Conservation (phyloP, 2,888 invertebrate genomes). For the Cecidostiba fungosa region DNA sequence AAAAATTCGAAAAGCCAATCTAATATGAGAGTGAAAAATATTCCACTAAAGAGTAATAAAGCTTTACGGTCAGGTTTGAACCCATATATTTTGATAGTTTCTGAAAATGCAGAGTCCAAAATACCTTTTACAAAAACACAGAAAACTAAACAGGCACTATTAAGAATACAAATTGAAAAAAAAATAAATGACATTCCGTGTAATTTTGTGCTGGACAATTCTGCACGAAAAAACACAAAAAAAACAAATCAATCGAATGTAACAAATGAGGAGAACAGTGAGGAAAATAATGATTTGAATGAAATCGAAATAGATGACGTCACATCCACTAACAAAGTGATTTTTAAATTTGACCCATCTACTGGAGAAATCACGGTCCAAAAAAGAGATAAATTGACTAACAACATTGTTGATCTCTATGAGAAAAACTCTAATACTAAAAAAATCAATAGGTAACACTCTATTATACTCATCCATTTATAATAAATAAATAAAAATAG, state of each 20-base stretch:
- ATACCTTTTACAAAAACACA: background rate
- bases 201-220: conserved; percentile 27
- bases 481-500: background rate
- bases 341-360: conserved; percentile 67
- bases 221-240: background rate
- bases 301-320: conserved; percentile 66
- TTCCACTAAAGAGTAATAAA: conserved; percentile 22
- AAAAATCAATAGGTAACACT: conserved; percentile 10
- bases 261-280: conserved; percentile 17
- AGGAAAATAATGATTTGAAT: conserved; percentile 16
- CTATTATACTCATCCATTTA: background rate
- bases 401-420: background rate
- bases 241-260: conserved; percentile 10
- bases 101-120: conserved; percentile 30
- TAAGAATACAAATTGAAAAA: conserved; percentile 70
- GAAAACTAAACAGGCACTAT: conserved; percentile 62
- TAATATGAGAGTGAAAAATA: conserved; percentile 12
- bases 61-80: background rate
- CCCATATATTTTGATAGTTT: conserved; percentile 41
- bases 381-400: conserved; percentile 54
- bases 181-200: conserved; percentile 42
- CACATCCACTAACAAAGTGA: conserved; percentile 49
- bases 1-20: background rate
- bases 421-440: background rate
- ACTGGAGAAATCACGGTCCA: conserved; percentile 67